Conservation (phyloP, 1,140 invertebrate genomes). For the Eufriesea mexicana region DNA sequence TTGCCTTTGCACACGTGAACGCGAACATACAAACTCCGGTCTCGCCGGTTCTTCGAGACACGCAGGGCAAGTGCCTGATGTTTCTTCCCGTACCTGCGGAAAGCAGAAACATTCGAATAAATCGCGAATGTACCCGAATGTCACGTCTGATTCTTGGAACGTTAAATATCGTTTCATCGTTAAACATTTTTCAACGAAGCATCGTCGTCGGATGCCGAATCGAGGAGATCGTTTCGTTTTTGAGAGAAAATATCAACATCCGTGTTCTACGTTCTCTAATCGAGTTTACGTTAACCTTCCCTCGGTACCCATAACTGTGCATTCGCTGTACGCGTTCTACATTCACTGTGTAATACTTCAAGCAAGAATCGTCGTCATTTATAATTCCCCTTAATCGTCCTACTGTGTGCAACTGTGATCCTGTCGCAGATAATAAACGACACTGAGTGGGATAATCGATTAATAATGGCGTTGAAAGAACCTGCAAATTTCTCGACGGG, state of each 20-base stretch:
- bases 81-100: slow-evolving; percentile 90
- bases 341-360: slow-evolving; percentile 49
- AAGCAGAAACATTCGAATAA: slow-evolving; percentile 38
- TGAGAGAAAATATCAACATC: slow-evolving; percentile 10
- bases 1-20: slow-evolving; percentile 94
- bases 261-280: slow-evolving; percentile 26
- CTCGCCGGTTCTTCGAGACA: slow-evolving; percentile 89
- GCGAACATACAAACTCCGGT: slow-evolving; percentile 97
- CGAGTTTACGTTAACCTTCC: slow-evolving; percentile 5
- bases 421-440: slow-evolving; percentile 34
- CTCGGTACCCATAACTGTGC: slow-evolving; percentile 49
- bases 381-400: slow-evolving; percentile 52
- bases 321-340: slow-evolving; percentile 51
- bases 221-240: background rate
- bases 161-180: background rate
- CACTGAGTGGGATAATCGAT: slow-evolving; percentile 4
- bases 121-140: background rate
- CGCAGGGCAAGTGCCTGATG: slow-evolving; percentile 93
- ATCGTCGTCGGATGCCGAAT: background rate
- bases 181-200: background rate
- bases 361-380: slow-evolving; percentile 44
- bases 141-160: background rate
- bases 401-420: slow-evolving; percentile 18
- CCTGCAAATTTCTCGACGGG: slow-evolving; percentile 13
- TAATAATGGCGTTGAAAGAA: slow-evolving; percentile 33